Evolutionary conservation across 64 coral and sea anemone species (phyloP).

Genomic region (Cladopsammia gracilis): DNA sequence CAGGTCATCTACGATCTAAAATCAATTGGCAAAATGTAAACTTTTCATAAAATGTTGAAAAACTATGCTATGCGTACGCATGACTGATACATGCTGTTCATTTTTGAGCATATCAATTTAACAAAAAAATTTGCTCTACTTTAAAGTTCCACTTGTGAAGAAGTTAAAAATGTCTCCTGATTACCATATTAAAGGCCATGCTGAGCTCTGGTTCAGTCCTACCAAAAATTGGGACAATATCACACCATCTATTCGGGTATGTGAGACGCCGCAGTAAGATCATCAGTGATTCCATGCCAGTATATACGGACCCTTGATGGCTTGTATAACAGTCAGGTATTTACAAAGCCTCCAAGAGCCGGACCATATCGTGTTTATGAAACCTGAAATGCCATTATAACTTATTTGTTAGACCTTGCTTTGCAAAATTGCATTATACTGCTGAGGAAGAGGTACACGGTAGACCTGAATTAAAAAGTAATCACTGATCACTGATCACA

Average conservation of each 20-base stretch:
- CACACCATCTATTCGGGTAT: conserved; percentile 67
- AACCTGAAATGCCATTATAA: conserved; percentile 43
- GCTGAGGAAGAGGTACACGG: too few relatives aligned
- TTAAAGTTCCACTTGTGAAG: too few relatives aligned
- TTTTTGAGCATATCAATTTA: too few relatives aligned
- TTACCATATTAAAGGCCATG: conserved; percentile 53
- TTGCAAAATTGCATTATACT: neutral
- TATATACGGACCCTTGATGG: conserved; percentile 47
- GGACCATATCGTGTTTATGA: conserved; percentile 45
- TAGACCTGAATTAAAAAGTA: too few relatives aligned
- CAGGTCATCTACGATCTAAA: too few relatives aligned
- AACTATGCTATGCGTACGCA: conserved; percentile 4
- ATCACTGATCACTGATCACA: too few relatives aligned
- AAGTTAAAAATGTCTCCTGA: conserved; percentile 31
- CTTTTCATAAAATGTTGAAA: too few relatives aligned
- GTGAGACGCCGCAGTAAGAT: conserved; percentile 41
- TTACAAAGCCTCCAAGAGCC: conserved; percentile 46
- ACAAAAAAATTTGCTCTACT: too few relatives aligned
- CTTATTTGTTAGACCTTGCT: conserved; percentile 10
- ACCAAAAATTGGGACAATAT: conserved; percentile 51
- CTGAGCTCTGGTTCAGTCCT: conserved; percentile 63
- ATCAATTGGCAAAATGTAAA: too few relatives aligned
- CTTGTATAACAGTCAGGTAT: conserved; percentile 58
- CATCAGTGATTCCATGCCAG: conserved; percentile 58
- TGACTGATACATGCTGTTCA: neutral